Evolutionary conservation across 2,797 vertebrate genomes (phyloP).

Genomic region (Parauchenoglanis punctatus): DNA sequence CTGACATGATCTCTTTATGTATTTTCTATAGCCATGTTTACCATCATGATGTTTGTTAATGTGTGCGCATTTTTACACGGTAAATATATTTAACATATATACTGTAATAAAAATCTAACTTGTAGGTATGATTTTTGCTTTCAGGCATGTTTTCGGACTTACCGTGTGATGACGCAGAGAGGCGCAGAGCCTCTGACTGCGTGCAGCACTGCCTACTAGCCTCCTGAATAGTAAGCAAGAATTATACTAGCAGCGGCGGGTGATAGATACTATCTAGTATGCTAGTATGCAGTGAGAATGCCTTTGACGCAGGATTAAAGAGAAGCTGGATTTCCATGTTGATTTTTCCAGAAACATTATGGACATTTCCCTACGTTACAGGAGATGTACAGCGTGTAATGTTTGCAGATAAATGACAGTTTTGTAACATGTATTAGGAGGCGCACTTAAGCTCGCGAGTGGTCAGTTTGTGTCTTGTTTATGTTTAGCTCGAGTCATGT

Average conservation of each 20-base stretch:
- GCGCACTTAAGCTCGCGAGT: background rate
- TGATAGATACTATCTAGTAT: background rate
- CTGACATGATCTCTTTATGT: too few species aligned
- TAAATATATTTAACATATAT: background rate
- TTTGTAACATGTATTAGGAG: background rate
- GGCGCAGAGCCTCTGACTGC: background rate
- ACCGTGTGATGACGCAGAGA: background rate
- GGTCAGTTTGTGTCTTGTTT: background rate
- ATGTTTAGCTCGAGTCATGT: background rate
- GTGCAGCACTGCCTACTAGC: background rate
- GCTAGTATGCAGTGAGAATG: background rate
- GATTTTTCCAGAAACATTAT: background rate
- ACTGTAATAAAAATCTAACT: background rate
- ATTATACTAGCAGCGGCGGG: fast-evolving
- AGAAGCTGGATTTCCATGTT: background rate
- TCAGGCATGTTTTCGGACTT: constrained; percentile 11
- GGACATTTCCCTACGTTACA: background rate
- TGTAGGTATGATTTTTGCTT: background rate
- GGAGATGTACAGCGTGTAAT: background rate
- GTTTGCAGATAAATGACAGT: background rate
- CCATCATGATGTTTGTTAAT: background rate
- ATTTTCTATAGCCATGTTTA: too few species aligned
- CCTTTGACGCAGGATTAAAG: too few species aligned
- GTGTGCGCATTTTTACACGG: background rate
- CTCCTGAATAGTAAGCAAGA: background rate